These are phyloP conservation scores for Microcaecilia unicolor DNA, from an alignment of 2,797 vertebrate genomes.

Conservation along the genomic window DNA sequence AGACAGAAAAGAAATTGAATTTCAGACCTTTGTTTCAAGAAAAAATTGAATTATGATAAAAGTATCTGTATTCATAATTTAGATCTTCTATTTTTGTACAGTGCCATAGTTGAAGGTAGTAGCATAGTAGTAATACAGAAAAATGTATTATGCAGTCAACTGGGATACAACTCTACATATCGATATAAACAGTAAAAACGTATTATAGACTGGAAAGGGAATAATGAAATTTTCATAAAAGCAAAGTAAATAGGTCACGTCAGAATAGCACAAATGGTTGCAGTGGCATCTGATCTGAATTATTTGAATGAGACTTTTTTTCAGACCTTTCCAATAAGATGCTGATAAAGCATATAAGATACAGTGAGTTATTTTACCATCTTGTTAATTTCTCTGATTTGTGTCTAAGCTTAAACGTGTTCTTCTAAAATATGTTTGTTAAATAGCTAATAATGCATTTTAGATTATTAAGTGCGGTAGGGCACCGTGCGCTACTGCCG, in stretches of 20 bases:
- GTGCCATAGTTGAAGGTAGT: conserved; percentile 16
- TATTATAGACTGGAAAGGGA: conserved; percentile 23
- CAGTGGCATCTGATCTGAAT: too few species aligned
- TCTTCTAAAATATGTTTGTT: too few species aligned
- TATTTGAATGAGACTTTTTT: too few species aligned
- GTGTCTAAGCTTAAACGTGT: too few species aligned
- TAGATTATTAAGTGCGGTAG: too few species aligned
- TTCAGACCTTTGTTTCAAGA: conserved; percentile 36
- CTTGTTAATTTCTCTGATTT: too few species aligned
- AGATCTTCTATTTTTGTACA: conserved; percentile 21
- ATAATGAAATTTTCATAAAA: conserved; percentile 34
- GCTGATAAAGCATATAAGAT: too few species aligned
- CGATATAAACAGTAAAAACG: conserved; percentile 14
- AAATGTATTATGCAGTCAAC: conserved; percentile 32
- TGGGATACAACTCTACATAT: conserved; percentile 3
- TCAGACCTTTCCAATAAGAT: too few species aligned
- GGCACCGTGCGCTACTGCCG: too few species aligned
- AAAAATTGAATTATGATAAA: conserved; percentile 24
- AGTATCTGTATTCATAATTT: conserved; percentile 17
- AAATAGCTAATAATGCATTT: too few species aligned
- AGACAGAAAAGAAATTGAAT: conserved; percentile 29
- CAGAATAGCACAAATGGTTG: too few species aligned
- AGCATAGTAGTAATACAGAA: conserved; percentile 8
- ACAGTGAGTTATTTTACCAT: too few species aligned
- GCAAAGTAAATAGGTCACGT: conserved; percentile 10